Percentiles rank a stretch among this genome's conserved stretches.
Evolutionary conservation across 1,140 invertebrate genomes (phyloP).

Genomic region (Anoplophora glabripennis): DNA sequence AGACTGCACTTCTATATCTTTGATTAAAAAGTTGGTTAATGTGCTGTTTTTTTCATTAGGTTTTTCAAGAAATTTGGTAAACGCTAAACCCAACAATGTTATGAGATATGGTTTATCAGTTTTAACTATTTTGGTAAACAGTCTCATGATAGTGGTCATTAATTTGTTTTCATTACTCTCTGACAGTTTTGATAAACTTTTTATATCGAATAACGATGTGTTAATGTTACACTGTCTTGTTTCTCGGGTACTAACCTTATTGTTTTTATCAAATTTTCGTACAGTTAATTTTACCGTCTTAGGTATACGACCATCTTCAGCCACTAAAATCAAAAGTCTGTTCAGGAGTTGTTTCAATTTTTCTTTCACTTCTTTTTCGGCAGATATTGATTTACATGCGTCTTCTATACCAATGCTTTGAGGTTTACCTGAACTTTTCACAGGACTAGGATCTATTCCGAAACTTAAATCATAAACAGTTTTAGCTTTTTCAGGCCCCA

Average conservation of each 20-base stretch:
- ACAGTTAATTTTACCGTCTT: constrained; percentile 69
- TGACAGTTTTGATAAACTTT: constrained; percentile 53
- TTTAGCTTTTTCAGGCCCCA: constrained; percentile 65
- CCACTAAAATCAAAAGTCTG: constrained; percentile 65
- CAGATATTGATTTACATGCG: constrained; percentile 61
- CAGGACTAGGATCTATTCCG: constrained; percentile 66
- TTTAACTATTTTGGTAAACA: constrained; percentile 72
- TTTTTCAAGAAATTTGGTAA: constrained; percentile 73
- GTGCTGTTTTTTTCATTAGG: constrained; percentile 58
- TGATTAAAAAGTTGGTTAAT: constrained; percentile 69
- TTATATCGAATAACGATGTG: constrained; percentile 58
- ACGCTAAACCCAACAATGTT: constrained; percentile 71
- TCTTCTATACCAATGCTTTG: constrained; percentile 74
- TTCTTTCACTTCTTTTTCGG: constrained; percentile 67
- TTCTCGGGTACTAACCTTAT: constrained; percentile 63
- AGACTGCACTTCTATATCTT: constrained; percentile 68
- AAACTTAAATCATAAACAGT: constrained; percentile 65
- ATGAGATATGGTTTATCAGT: constrained; percentile 72
- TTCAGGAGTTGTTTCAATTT: constrained; percentile 64
- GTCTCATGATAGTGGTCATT: constrained; percentile 66
- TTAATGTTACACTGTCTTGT: constrained; percentile 69
- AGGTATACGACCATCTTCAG: constrained; percentile 73
- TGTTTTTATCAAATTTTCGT: constrained; percentile 62
- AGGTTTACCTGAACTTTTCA: constrained; percentile 68
- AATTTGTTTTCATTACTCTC: constrained; percentile 63